Percentiles rank a stretch among this genome's conserved stretches.
These are phyloP conservation scores for Ptychobarbus kaznakovi DNA, from an alignment of 2,797 vertebrate genomes.

Conservation along the genomic window DNA sequence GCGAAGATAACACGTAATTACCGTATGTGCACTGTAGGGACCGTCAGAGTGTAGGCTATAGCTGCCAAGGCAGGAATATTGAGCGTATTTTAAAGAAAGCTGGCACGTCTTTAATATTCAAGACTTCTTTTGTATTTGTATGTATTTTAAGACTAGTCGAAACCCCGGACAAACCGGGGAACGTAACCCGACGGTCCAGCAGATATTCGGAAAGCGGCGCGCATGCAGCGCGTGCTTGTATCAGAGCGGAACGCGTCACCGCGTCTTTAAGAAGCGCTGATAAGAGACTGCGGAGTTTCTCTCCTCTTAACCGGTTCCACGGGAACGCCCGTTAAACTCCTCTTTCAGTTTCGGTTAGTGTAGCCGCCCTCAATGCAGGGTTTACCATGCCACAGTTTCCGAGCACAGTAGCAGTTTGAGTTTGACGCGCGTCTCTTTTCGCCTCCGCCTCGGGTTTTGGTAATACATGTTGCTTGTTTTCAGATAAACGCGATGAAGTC, in stretches of 20 bases:
- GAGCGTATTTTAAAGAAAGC: no score
- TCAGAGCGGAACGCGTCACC: neutral
- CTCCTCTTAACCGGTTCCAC: neutral
- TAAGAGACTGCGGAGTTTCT: neutral
- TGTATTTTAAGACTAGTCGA: no score
- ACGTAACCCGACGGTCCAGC: neutral
- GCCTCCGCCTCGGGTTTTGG: neutral
- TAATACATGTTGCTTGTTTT: no score
- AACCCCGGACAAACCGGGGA: neutral
- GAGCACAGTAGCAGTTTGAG: neutral
- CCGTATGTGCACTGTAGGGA: no score
- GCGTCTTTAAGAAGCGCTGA: neutral
- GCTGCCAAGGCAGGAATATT: no score
- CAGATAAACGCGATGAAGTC: neutral
- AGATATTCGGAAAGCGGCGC: neutral
- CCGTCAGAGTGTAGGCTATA: no score
- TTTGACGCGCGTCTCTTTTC: neutral
- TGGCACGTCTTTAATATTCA: no score
- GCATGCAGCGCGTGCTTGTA: neutral
- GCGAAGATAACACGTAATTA: no score
- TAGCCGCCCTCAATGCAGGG: rapidly evolving
- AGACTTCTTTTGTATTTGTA: no score
- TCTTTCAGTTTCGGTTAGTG: neutral
- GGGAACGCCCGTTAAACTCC: rapidly evolving
- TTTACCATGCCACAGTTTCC: neutral